A percentile compares a stretch with the other conserved stretches of the same genome.
Conservation (phyloP, 2,797 vertebrate species). For the Morus bassanus region DNA sequence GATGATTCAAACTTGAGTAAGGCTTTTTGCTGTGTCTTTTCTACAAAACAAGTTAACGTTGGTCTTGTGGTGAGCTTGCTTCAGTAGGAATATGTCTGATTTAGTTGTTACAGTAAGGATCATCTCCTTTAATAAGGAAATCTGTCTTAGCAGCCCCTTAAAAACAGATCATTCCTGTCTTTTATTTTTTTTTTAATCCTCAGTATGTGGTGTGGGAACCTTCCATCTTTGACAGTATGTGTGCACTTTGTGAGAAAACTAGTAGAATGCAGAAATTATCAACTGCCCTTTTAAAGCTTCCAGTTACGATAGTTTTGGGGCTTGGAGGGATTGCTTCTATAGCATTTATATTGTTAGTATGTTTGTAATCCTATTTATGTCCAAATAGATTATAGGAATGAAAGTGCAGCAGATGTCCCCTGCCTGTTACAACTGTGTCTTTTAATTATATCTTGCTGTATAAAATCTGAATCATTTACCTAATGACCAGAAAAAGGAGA, state of each 20-base stretch:
- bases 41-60: not conserved
- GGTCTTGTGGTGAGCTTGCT: not conserved
- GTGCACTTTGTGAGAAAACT: not conserved
- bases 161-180: not conserved
- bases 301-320: not conserved
- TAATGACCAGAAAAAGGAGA: not conserved
- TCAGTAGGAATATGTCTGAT: not conserved
- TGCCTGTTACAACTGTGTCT: not conserved
- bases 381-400: conserved; percentile 55
- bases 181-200: not conserved
- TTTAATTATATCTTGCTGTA: not conserved
- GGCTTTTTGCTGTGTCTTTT: not conserved
- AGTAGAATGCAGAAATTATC: not conserved
- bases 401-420: conserved; percentile 51
- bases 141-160: conserved; percentile 16
- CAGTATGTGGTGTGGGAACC: not conserved
- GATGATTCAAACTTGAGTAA: conserved; percentile 13
- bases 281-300: not conserved
- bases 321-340: conserved; percentile 14
- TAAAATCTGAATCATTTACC: not conserved
- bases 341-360: conserved; percentile 38
- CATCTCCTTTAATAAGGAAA: conserved; percentile 51
- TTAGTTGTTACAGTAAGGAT: conserved; percentile 29
- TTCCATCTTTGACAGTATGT: not conserved
- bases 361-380: conserved; percentile 57